Base-by-base conservation (phyloP, 1,140 invertebrate species). In the Uloborus diversus region DNA sequence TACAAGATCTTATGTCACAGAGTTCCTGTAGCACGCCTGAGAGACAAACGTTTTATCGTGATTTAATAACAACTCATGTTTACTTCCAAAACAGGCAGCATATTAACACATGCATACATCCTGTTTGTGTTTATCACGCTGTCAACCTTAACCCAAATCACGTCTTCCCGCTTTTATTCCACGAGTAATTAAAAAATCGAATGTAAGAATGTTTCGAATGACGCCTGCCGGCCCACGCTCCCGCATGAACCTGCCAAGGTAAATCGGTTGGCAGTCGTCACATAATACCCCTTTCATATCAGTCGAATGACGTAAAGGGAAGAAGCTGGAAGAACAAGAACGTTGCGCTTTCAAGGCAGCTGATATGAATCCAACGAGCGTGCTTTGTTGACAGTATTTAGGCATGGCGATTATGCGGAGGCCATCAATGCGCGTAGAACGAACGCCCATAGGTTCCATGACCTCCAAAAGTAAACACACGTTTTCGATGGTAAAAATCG, bases 391-490 rank as follows among this genome's bases (percentile, higher is more conserved):
- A 61, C 30, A 25, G 27, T 57, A 20, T 28, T 25, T 28, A 28
- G 25, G 56, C 33, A 32, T 61, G 57, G 57, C 28, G 57, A n/a
- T 2, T 28, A 61, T 32, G 57, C 30, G 33, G 17, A 61, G 57
- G 23, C 17, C 4, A 61, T 61, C 57, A 33, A 32, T 61, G 28
- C 30, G 30, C 30, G 20, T 5, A 17, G 57, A 61, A 32, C 57
- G 28, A 61, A 61, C 57, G 57, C 57, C 57, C 30, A 32, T 61
- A 61, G 57, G 57, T 61, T 61, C 57, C 33, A 32, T 61, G 57
- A 61, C 57, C 57, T 61, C 57, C 27, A 61, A 61, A 61, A 61
- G 57, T 61, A 61, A 61, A 61, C 57, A 61, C 28, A 61, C 57
- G 28, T 32, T 28, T 61, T 61, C 20, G 57, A 20, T 28, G 57